Evolutionary conservation across 2,113 vertebrate species (phyloP).

Genomic region (Chionodraco myersi): DNA sequence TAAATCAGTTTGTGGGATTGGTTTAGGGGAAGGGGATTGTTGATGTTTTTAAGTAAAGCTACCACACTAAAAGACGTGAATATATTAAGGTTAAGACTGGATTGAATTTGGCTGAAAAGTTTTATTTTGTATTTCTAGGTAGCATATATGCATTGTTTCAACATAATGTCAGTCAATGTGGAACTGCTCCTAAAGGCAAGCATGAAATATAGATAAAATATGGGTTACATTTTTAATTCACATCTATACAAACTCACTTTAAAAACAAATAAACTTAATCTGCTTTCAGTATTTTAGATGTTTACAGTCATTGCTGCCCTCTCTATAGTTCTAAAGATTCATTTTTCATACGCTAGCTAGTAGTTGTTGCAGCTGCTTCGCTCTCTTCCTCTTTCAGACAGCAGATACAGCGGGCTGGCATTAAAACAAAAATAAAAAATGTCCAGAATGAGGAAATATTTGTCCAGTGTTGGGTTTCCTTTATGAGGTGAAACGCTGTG

Average conservation of each 20-base stretch:
- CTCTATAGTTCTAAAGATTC: not conserved
- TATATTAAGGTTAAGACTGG: not conserved
- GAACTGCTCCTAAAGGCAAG: not conserved
- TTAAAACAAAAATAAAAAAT: not conserved
- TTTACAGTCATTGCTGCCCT: not conserved
- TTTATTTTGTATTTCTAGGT: no score
- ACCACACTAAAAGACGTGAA: not conserved
- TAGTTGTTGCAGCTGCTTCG: not conserved
- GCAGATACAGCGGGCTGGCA: not conserved
- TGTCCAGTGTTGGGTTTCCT: conserved; percentile 7
- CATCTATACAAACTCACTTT: no score
- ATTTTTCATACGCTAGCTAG: not conserved
- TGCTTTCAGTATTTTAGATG: not conserved
- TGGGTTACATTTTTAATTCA: not conserved
- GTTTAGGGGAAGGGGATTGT: not conserved
- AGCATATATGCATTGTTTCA: not conserved
- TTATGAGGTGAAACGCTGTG: not conserved
- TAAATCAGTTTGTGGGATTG: conserved; percentile 33
- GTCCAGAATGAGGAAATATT: not conserved
- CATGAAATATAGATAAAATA: not conserved
- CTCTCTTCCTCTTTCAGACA: conserved; percentile 32
- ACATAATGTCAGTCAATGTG: not conserved
- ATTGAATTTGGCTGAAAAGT: not conserved
- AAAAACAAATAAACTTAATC: no score
- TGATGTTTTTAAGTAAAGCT: conserved; percentile 19